These are phyloP conservation scores for Drosophila truncata DNA, from an alignment of 1,140 invertebrate genomes.

Conservation along the genomic window DNA sequence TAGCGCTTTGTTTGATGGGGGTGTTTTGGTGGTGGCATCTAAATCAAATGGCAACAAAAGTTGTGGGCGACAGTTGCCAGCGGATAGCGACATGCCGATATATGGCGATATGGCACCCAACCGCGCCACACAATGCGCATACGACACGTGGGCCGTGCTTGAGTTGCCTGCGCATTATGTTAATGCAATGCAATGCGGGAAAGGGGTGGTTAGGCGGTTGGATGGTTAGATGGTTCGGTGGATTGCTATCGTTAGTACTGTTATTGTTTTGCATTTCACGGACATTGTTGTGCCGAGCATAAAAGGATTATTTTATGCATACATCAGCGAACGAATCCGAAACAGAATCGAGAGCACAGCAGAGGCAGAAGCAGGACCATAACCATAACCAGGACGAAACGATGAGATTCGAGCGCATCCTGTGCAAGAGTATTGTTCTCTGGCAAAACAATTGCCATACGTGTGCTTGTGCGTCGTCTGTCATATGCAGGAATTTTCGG, in stretches of 20 bases:
- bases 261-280: conserved; percentile 84
- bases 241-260: conserved; percentile 66
- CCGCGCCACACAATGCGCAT: conserved; percentile 72
- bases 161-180: conserved; percentile 81
- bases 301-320: conserved; percentile 84
- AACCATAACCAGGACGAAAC: conserved; percentile 29
- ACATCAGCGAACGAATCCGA: conserved; percentile 63
- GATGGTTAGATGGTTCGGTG: not conserved
- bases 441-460: conserved; percentile 75
- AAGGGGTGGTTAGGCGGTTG: not conserved
- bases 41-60: conserved; percentile 61
- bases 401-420: conserved; percentile 61
- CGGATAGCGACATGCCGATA: conserved; percentile 26
- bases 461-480: conserved; percentile 67
- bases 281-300: conserved; percentile 80
- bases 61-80: conserved; percentile 37
- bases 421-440: conserved; percentile 81
- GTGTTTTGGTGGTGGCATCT: conserved; percentile 19
- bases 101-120: conserved; percentile 19
- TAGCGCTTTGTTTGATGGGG: conserved; percentile 20
- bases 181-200: conserved; percentile 62
- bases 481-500: conserved; percentile 79
- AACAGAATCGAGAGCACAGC: conserved; percentile 35
- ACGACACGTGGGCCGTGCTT: conserved; percentile 67
- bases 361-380: not conserved